phyloP scores from a whole-genome alignment of 1,140 invertebrate genomes.

The Drosophila aff. region DNA sequence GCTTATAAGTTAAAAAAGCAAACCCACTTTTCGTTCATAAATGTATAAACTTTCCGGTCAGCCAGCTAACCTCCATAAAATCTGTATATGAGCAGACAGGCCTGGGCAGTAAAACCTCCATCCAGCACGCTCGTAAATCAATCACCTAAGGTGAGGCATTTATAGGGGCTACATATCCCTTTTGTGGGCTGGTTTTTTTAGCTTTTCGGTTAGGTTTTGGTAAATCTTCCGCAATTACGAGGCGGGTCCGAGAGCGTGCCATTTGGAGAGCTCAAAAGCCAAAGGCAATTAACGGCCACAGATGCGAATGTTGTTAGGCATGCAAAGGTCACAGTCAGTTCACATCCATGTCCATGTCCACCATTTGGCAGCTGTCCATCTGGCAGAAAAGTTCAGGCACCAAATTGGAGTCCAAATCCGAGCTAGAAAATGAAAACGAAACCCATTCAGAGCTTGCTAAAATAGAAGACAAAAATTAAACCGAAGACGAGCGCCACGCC shows the following conservation, averaged over 20 bases:
- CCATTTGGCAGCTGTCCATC: conserved; percentile 70
- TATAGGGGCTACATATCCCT: conserved; percentile 6
- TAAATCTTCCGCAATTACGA: conserved; percentile 41
- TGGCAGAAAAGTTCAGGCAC: conserved; percentile 59
- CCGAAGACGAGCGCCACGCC: conserved; percentile 40
- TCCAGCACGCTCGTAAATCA: conserved; percentile 58
- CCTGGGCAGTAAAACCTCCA: conserved; percentile 23
- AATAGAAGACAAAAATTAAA: not conserved
- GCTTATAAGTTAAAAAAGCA: not conserved
- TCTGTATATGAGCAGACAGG: conserved; percentile 3
- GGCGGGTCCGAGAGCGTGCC: conserved; percentile 34
- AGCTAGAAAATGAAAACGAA: conserved; percentile 21
- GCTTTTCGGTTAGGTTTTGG: not conserved
- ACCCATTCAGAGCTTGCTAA: conserved; percentile 2
- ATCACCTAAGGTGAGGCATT: conserved; percentile 30
- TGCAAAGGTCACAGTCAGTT: conserved; percentile 67
- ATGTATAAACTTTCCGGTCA: not conserved
- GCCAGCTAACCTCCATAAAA: conserved; percentile 14
- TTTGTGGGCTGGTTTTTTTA: conserved; percentile 3
- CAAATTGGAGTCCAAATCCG: conserved; percentile 38
- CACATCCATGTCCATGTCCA: conserved; percentile 19
- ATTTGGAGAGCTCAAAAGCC: conserved; percentile 60
- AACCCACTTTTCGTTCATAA: not conserved
- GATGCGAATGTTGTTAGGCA: conserved; percentile 44
- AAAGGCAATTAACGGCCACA: conserved; percentile 72